Conservation (phyloP, 1,140 invertebrate genomes). For the Hycleus cichorii region DNA sequence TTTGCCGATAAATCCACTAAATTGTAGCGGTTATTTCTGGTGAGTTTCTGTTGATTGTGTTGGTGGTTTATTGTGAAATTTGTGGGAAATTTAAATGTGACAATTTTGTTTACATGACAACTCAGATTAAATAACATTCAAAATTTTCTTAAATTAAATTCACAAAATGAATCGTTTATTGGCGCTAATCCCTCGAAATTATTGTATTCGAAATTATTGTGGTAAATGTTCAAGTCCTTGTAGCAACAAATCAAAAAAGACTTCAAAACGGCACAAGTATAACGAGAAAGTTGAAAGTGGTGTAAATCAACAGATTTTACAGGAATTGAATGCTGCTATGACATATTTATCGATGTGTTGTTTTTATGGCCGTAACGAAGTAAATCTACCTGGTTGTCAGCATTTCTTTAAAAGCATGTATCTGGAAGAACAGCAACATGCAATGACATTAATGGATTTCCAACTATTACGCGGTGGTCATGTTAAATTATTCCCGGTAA, state of each 20-base stretch:
- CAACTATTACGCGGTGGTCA: constrained; percentile 73
- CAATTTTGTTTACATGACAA: too few relatives aligned
- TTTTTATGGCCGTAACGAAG: constrained; percentile 72
- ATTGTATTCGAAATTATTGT: too few relatives aligned
- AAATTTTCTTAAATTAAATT: too few relatives aligned
- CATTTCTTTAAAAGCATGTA: constrained; percentile 66
- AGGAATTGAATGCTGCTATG: constrained; percentile 79
- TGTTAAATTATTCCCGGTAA: constrained; percentile 48
- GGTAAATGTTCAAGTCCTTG: too few relatives aligned
- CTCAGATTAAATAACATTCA: too few relatives aligned
- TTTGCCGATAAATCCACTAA: too few relatives aligned
- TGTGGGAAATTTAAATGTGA: too few relatives aligned
- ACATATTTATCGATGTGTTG: constrained; percentile 74
- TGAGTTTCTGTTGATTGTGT: too few relatives aligned
- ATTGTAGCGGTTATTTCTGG: too few relatives aligned
- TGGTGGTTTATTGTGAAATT: too few relatives aligned
- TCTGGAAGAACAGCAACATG: constrained; percentile 70
- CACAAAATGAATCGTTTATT: too few relatives aligned
- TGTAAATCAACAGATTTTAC: constrained; percentile 80
- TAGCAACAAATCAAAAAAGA: background rate
- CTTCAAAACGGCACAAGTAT: constrained; percentile 60
- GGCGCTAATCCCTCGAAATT: too few relatives aligned
- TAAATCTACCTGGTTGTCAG: constrained; percentile 63
- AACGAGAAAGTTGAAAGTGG: constrained; percentile 61
- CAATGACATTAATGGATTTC: constrained; percentile 66